A percentile compares a stretch with the other conserved stretches of the same genome.
phyloP scores from a whole-genome alignment of 2,888 invertebrate species.

The Eumerus sabulonum region DNA sequence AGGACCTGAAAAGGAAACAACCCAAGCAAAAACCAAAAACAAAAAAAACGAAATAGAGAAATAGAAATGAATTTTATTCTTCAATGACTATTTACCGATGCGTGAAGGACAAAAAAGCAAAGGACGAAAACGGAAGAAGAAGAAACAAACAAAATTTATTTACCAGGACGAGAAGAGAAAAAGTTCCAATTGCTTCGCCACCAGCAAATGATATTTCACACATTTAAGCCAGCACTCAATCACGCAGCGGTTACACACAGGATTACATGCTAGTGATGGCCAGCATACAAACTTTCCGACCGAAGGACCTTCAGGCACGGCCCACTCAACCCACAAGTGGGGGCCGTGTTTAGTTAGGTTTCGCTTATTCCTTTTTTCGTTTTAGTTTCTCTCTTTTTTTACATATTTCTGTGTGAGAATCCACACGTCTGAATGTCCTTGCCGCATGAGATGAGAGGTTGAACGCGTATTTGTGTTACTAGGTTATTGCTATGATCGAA shows the following conservation, averaged over 20 bases:
- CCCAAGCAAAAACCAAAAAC: too few species aligned
- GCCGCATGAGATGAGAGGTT: conserved; percentile 51
- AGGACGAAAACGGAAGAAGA: conserved; percentile 20
- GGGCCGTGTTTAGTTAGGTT: conserved; percentile 50
- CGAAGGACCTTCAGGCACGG: neutral
- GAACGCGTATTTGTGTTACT: conserved; percentile 62
- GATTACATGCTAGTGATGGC: conserved; percentile 57
- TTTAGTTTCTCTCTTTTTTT: conserved; percentile 7
- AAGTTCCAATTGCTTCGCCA: conserved; percentile 20
- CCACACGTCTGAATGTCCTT: conserved; percentile 44
- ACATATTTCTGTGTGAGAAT: conserved; percentile 10
- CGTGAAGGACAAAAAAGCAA: conserved; percentile 62
- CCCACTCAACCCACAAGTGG: neutral
- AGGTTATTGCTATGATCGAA: conserved; percentile 62
- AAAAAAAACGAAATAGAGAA: conserved; percentile 16
- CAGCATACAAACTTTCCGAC: conserved; percentile 27
- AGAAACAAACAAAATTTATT: neutral
- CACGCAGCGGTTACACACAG: conserved; percentile 39
- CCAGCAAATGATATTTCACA: conserved; percentile 60
- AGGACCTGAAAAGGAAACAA: neutral
- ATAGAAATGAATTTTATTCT: conserved; percentile 57
- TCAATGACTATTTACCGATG: conserved; percentile 65
- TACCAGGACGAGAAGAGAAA: conserved; percentile 12
- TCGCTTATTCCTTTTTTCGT: conserved; percentile 46
- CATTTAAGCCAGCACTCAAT: conserved; percentile 44